Evolutionary conservation across 1,140 invertebrate genomes (phyloP).

Genomic region (Leptopilina clavipes): DNA sequence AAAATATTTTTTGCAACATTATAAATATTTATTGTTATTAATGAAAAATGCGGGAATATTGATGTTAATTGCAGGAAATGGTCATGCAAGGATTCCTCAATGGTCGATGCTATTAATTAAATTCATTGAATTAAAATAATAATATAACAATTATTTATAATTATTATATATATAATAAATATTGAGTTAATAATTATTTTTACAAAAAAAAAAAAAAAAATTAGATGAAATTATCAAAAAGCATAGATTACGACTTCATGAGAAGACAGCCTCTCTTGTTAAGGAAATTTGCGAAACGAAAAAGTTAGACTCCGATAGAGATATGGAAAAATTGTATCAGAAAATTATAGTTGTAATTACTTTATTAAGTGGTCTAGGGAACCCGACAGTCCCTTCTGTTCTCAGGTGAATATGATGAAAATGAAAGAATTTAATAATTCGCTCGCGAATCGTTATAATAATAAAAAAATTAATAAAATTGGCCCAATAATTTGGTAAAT

Average conservation of each 20-base stretch:
- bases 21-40: too few relatives aligned
- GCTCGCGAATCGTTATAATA: too few relatives aligned
- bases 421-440: too few relatives aligned
- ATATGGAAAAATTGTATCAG: slow-evolving; percentile 76
- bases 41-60: too few relatives aligned
- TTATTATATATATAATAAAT: background rate
- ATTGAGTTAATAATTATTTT: background rate
- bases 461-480: background rate
- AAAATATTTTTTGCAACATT: too few relatives aligned
- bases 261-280: slow-evolving; percentile 74
- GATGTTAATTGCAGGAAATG: too few relatives aligned
- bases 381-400: slow-evolving; percentile 74
- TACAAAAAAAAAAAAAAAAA: background rate
- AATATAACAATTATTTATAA: too few relatives aligned
- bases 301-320: slow-evolving; percentile 69
- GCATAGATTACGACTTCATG: slow-evolving; percentile 72
- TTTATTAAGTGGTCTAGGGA: slow-evolving; percentile 79
- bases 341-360: slow-evolving; percentile 80
- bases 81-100: too few relatives aligned
- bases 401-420: slow-evolving; percentile 73
- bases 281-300: slow-evolving; percentile 77
- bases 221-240: slow-evolving; percentile 74
- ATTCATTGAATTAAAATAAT: too few relatives aligned
- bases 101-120: too few relatives aligned
- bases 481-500: background rate